These are phyloP conservation scores for Oreochromis grahami DNA, from an alignment of 2,797 vertebrate genomes.

Conservation along the genomic window DNA sequence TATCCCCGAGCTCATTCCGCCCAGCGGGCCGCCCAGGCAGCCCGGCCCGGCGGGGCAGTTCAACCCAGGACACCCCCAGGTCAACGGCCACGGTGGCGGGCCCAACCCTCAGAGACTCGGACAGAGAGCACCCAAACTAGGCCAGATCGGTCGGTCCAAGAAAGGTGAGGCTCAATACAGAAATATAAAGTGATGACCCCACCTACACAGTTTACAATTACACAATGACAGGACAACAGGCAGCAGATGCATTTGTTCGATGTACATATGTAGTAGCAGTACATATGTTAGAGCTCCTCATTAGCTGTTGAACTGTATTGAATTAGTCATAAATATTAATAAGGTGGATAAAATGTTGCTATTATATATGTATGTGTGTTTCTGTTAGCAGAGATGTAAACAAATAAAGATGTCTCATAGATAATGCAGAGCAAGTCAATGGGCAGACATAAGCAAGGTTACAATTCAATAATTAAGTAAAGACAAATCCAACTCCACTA, in stretches of 20 bases:
- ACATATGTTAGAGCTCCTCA: background rate
- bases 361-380: background rate
- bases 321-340: background rate
- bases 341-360: background rate
- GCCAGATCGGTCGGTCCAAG: conserved; percentile 78
- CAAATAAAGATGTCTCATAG: background rate
- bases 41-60: conserved; percentile 62
- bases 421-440: background rate
- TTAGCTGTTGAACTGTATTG: background rate
- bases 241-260: background rate
- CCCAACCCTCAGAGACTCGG: conserved; percentile 66
- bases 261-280: background rate
- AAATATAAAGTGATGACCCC: background rate
- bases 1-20: conserved; percentile 73
- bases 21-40: conserved; percentile 61
- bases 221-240: background rate
- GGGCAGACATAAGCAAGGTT: background rate
- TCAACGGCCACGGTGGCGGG: conserved; percentile 31
- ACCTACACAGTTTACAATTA: background rate
- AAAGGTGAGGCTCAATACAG: conserved; percentile 64
- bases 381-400: background rate
- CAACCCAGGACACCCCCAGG: conserved; percentile 66
- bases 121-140: conserved; percentile 78
- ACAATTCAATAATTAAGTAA: background rate
- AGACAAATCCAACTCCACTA: background rate